These are phyloP conservation scores for Archips xylosteana DNA, from an alignment of 2,888 invertebrate genomes.

Conservation along the genomic window DNA sequence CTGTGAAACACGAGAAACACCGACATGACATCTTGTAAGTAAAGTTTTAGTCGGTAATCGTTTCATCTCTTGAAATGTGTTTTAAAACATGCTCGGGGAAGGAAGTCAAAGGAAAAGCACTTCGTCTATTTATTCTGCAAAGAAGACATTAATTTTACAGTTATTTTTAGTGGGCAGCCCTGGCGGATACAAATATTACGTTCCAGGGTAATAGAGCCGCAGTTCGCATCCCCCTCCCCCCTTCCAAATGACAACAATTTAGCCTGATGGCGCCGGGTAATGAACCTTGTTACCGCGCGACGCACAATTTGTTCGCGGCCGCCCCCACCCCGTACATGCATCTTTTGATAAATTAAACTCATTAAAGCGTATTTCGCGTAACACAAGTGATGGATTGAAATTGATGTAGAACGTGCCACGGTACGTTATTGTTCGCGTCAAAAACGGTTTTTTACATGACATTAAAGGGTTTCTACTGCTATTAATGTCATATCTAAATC, in stretches of 20 bases:
- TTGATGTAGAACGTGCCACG: not conserved
- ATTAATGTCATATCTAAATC: constrained; percentile 17
- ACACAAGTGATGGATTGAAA: constrained; percentile 4
- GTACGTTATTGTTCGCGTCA: not conserved
- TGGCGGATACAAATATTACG: constrained; percentile 2
- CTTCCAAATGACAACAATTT: constrained; percentile 30
- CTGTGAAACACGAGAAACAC: no score
- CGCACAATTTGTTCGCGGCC: constrained; percentile 17
- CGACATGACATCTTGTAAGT: no score
- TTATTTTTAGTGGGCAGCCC: not conserved
- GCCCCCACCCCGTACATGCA: not conserved
- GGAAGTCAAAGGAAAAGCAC: no score
- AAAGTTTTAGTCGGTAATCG: no score
- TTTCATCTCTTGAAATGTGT: no score
- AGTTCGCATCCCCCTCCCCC: not conserved
- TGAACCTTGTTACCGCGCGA: constrained; percentile 24
- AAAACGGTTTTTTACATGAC: not conserved
- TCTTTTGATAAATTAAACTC: constrained; percentile 26
- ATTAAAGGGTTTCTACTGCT: not conserved
- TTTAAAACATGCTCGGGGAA: no score
- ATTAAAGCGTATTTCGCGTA: constrained; percentile 9
- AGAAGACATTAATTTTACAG: not conserved
- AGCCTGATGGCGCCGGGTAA: constrained; percentile 20
- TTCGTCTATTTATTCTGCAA: no score
- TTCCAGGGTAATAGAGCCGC: not conserved